Conservation (phyloP, 2,888 invertebrate species). For the Clanis bilineata region DNA sequence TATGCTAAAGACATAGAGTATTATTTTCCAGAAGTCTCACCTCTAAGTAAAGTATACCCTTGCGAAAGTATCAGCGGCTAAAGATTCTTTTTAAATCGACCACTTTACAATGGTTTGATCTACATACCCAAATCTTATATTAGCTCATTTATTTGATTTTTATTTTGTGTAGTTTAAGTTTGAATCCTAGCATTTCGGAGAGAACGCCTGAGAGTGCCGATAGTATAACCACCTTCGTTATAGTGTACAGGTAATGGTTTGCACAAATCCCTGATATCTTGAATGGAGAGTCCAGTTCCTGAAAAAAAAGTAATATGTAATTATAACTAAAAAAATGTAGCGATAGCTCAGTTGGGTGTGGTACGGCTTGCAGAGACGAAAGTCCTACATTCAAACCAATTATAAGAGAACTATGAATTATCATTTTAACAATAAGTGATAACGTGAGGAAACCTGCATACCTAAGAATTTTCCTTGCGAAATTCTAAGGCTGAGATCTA, state of each 20-base stretch:
- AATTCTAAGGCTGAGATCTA: too few relatives aligned
- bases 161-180: slow-evolving; percentile 97
- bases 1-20: not conserved
- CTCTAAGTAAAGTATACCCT: not conserved
- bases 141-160: slow-evolving; percentile 87
- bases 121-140: not conserved
- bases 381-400: too few relatives aligned
- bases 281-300: slow-evolving; percentile 98
- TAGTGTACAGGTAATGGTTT: slow-evolving; percentile 97
- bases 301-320: too few relatives aligned
- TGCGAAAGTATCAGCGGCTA: not conserved
- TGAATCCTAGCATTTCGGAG: slow-evolving; percentile 98
- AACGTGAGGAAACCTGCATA: too few relatives aligned
- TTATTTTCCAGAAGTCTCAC: too few relatives aligned
- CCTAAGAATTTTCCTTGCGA: too few relatives aligned
- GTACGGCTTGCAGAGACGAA: too few relatives aligned
- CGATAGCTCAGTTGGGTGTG: too few relatives aligned
- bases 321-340: too few relatives aligned
- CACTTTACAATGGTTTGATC: too few relatives aligned
- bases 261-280: slow-evolving; percentile 98
- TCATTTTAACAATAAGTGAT: too few relatives aligned
- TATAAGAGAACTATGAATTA: too few relatives aligned
- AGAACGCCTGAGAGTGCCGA: slow-evolving; percentile 97
- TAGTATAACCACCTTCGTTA: slow-evolving; percentile 96
- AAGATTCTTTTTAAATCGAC: not conserved